Evolutionary conservation across 2,888 invertebrate genomes (phyloP), one percentile per base, ranked within the genome.

Genomic region (Drosophila nr. fundita): DNA sequence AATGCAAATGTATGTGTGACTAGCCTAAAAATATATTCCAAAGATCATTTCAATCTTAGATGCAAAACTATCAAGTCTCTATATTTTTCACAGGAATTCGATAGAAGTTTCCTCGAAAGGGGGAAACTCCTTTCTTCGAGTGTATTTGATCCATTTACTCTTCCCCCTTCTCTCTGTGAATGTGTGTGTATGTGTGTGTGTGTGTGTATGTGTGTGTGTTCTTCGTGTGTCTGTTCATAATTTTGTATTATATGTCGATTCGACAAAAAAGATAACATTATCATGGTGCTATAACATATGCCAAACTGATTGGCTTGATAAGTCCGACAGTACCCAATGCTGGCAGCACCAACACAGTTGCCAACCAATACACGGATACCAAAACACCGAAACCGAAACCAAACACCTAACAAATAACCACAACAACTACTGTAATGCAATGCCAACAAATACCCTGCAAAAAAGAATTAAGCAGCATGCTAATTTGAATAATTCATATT

Each of bases 301-400:
- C 84, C 84, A 80, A 84, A 83, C 83, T 75, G 87, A 85, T 85
- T 88, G 83, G 82, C 76, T 78, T 80, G 88, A 84, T 84, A 84
- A 87, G 63, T 69, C 68, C 68, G 32, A 58, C 54, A 70, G 64
- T 59, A 50, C 40, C 42, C 58, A 75, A 69, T 54, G 62, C 54
- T 50, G 45, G 30, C 45, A 45, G 36, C 40, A 60, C 66, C 40
- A 66, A 70, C 55, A 67, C 75, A 30, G 48, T 60, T 48, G 65
- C 64, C 57, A 53, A 53, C 27, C 18, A 55, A 55, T 42, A 45
- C 59, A 59, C 53, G 50, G 57, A 66, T 62, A 75, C 65, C 45
- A 68, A 74, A 48, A 64, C 50, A 67, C 53, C 60, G 30, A 60
- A 65, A 59, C 60, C 34, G 77, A 73, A 77, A 77, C 13, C 75